Evolutionary conservation across 1,140 invertebrate genomes (phyloP), one percentile per base, ranked within the genome.

Genomic region (Melipona quadrifasciata): DNA sequence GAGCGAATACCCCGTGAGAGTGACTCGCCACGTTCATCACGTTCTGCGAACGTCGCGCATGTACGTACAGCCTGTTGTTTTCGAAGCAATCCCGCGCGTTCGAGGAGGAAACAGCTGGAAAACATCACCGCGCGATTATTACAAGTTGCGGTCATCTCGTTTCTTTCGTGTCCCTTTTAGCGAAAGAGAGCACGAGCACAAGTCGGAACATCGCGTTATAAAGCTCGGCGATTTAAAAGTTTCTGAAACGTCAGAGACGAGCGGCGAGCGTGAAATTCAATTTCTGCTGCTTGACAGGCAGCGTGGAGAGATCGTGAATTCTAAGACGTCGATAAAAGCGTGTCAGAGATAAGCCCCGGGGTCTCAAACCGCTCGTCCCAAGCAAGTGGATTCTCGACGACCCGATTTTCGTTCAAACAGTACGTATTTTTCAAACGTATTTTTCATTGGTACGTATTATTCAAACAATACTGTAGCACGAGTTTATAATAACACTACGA

Each of bases 281-380:
- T 77, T 67, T 68, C 67, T 57, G 21, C 8, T 5, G 11, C 61
- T 34, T 24, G 47, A 58, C 57, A 31, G 47, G 68, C 64, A 84
- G 55, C 58, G 31, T 47, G 31, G 14, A 61, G 47, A n/a, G 27
- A 51, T 31, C 24, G 19, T 27, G 55, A 12, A 14, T 47, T 34
- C 31, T 12, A 27, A 82, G 84, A 82, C 72, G 65, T 81, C 78
- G 83, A 81, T 79, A 81, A 80, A 85, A 61, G 58, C 53, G 61
- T 27, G 55, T 58, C 21, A 51, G 80, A 86, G 80, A 86, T 86
- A 86, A 86, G 72, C 77, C 57, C 14, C 31, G 31, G 57, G 57
- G 65, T 70, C 70, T 34, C n/a, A 67, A 71, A 64, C 67, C 61
- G 77, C 73, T 86, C 83, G 81, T 86, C 77, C 77, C 67, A 51